Percentiles rank a stretch among this genome's conserved stretches.
phyloP scores from a whole-genome alignment of 1,140 invertebrate genomes.

The Fopius arisanus region DNA sequence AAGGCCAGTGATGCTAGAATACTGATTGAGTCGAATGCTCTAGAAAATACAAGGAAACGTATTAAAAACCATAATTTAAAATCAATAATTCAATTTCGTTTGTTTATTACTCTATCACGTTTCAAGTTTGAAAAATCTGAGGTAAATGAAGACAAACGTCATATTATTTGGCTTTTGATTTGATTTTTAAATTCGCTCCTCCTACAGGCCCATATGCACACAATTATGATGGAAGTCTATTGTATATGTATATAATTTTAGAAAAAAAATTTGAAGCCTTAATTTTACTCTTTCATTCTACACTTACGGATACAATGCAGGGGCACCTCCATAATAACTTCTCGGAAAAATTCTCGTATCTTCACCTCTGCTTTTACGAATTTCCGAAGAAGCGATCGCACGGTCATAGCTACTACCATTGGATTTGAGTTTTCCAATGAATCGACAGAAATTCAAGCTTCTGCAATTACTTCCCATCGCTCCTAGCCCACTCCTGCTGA shows the following conservation, averaged over 20 bases:
- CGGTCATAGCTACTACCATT: neutral
- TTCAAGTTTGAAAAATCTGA: too few relatives aligned
- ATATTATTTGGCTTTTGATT: too few relatives aligned
- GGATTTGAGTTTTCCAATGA: slow-evolving; percentile 6
- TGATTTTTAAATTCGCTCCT: too few relatives aligned
- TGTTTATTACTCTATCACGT: too few relatives aligned
- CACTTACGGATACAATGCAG: slow-evolving; percentile 53
- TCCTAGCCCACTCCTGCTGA: neutral
- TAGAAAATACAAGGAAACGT: slow-evolving; percentile 38
- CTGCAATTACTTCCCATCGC: too few relatives aligned
- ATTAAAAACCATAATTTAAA: too few relatives aligned
- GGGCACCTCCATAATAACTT: slow-evolving; percentile 51
- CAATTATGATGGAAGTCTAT: too few relatives aligned
- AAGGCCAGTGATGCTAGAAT: slow-evolving; percentile 62
- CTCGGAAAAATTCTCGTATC: slow-evolving; percentile 37
- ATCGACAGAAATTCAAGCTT: too few relatives aligned
- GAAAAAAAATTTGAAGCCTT: neutral
- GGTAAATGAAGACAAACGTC: too few relatives aligned
- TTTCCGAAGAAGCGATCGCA: neutral
- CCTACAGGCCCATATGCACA: too few relatives aligned
- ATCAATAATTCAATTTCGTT: neutral
- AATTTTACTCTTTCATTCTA: neutral
- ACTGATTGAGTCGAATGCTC: slow-evolving; percentile 60
- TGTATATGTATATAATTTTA: slow-evolving; percentile 3
- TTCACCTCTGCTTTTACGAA: slow-evolving; percentile 14